Base-by-base conservation (phyloP, 92 coral and sea anemone species). In the Plumapathes pennacea region DNA sequence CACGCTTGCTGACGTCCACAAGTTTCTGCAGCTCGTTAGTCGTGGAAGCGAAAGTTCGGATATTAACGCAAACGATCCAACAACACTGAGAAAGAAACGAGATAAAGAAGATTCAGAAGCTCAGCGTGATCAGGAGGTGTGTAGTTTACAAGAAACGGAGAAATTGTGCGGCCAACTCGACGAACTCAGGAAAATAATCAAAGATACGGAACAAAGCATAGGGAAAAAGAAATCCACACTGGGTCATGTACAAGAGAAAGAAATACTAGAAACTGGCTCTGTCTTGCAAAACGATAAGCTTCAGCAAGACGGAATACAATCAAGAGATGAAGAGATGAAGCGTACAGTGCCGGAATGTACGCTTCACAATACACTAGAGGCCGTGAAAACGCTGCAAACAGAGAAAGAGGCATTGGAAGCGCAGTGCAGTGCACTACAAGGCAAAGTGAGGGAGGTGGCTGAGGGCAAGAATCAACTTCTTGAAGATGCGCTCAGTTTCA, bases 401-500 rank as follows among this genome's bases (percentile, higher is more conserved):
- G 51, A 20, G 31, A 62, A 77, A 21, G 66, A 77, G 18, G 32
- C 63, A 13, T 50, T 77, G 38, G 58, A 64, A 15, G 46, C 57
- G 15, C 28, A 25, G 59, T 38, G 49, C 28, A 10, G 26, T 39
- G 49, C 38, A 0, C 58, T 64, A 10, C 46, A 38, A 50, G 46
- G 25, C 7, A 46, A 46, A 26, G 36, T 66, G 18, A 72, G 52
- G 53, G 67, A 54, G 25, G 5, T 68, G 34, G 85, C 72, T 11
- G 76, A 72, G 30, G 89, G 77, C 21, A 66, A 54, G 59, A 66
- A 26, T 1, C 40, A 58, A 19, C 73, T 77, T 25, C 80, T 83
- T 28, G 80, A 67, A 32, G 89, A 84, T 43, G 75, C 78, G 28
- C 74, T 72, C 44, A 43, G 74, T 25, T 84, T 72, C 54, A 87